Conservation (phyloP, 2,797 vertebrate genomes). For the Arctocebus calabarensis region DNA sequence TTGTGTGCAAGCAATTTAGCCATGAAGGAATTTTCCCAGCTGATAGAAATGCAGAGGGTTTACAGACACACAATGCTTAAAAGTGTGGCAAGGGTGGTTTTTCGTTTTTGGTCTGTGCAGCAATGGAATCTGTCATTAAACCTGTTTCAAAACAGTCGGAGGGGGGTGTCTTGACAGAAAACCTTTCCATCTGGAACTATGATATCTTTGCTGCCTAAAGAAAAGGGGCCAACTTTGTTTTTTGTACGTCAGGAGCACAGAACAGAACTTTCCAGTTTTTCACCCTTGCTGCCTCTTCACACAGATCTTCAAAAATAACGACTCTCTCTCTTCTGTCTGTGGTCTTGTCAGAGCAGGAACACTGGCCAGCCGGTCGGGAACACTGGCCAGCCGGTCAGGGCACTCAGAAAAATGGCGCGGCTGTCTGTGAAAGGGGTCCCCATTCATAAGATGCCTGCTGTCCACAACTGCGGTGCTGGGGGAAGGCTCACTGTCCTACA, state of each 20-base stretch:
- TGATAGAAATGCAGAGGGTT: neutral
- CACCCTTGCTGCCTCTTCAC: neutral
- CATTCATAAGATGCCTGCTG: constrained; percentile 65
- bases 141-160: constrained; percentile 14
- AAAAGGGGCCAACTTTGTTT: constrained; percentile 2
- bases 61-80: neutral
- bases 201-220: constrained; percentile 1
- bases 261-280: neutral
- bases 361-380: neutral
- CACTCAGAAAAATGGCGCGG: constrained; percentile 64
- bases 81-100: neutral
- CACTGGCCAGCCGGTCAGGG: neutral
- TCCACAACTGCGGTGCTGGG: constrained; percentile 41
- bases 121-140: neutral
- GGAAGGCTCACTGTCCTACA: constrained; percentile 45
- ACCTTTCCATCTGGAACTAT: neutral
- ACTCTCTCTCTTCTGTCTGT: constrained; percentile 40
- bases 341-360: neutral
- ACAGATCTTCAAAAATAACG: constrained; percentile 48
- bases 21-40: neutral
- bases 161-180: neutral
- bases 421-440: constrained; percentile 73
- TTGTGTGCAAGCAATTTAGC: constrained; percentile 21
- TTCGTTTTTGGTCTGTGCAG: neutral
- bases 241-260: neutral